Evolutionary conservation across 2,113 vertebrate species (phyloP), one percentile per base, ranked within the genome.

Genomic region (Prolemur simus): DNA sequence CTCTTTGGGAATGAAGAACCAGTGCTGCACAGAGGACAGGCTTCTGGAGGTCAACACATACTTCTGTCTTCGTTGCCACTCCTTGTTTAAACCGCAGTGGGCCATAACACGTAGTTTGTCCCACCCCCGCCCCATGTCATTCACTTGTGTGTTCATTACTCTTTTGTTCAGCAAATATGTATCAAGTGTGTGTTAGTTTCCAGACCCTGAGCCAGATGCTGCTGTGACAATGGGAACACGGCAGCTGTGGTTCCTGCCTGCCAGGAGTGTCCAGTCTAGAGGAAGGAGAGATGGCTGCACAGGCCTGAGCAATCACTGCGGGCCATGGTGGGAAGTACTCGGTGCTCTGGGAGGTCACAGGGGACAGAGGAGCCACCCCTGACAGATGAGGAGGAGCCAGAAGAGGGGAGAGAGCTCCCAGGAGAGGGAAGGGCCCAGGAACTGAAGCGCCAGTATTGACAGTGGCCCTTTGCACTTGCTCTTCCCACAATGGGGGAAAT

Each of bases 1-100:
- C 6, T 64, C 83, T 97, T 93, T 64, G 96, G 89, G 94, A 97
- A 66, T 23, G 25, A 96, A 96, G 60, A 83, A 66, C 74, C 68
- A 66, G 90, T 84, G 97, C 80, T 64, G 34, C 25, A 10, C 89
- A 87, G 91, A 96, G 96, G 78, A 95, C 91, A 77, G 64, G 18
- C 25, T 63, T 82, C 58, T 94, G 94, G 95, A 91, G 93, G 63
- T 96, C 93, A 92, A 69, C 17, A 34, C 0, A 4, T 85, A 49
- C 89, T 98, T 97, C 94, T 96, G 29, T 69, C 63, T 54, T 60
- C 52, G 9, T 8, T 32, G 42, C 1, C 83, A 42, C 56, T 74
- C 42, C 15, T 18, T 3, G 2, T 20, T 12, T 49, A 56, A n/a
- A 42, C 25, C 15, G 27, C 47, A 39, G 0, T 45, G 17, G 25